These are phyloP conservation scores for Pantherophis guttatus DNA, from an alignment of 2,113 vertebrate genomes.

Conservation along the genomic window DNA sequence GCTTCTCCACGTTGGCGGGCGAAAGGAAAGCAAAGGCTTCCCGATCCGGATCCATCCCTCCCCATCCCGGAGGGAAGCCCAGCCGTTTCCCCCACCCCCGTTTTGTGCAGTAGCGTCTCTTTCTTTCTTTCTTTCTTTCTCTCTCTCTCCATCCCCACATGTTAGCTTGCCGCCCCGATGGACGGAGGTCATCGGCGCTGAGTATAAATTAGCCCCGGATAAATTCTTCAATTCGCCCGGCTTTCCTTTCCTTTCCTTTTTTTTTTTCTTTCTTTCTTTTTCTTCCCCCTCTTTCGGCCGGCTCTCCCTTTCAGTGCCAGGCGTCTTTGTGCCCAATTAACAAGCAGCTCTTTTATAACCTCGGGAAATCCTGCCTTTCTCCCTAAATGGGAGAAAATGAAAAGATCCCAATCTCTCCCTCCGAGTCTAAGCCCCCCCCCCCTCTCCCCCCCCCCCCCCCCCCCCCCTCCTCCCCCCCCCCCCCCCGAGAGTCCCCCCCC, in stretches of 20 bases:
- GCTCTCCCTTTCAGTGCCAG: background rate
- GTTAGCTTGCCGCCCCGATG: background rate
- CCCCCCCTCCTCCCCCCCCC: fast-evolving
- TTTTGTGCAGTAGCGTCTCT: background rate
- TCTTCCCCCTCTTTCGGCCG: background rate
- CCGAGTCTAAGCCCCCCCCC: background rate
- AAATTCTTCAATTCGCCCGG: conserved; percentile 6
- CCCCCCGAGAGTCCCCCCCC: background rate
- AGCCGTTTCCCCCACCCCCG: background rate
- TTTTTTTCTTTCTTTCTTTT: background rate
- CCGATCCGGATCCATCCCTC: background rate
- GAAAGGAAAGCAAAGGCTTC: background rate
- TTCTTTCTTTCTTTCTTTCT: background rate
- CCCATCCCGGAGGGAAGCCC: background rate
- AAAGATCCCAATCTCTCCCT: conserved; percentile 1
- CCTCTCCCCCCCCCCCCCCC: background rate
- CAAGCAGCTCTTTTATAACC: background rate
- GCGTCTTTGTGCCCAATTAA: conserved; percentile 21
- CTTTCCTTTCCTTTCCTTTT: conserved; percentile 18
- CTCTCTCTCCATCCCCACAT: background rate
- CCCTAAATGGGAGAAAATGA: conserved; percentile 22
- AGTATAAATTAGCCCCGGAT: conserved; percentile 18
- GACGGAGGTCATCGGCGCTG: background rate
- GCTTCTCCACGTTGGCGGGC: background rate
- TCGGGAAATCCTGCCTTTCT: conserved; percentile 12